A percentile compares a stretch with the other conserved stretches of the same genome.
Conservation (phyloP, 64 coral and sea anemone genomes). For the Montipora capricornis region DNA sequence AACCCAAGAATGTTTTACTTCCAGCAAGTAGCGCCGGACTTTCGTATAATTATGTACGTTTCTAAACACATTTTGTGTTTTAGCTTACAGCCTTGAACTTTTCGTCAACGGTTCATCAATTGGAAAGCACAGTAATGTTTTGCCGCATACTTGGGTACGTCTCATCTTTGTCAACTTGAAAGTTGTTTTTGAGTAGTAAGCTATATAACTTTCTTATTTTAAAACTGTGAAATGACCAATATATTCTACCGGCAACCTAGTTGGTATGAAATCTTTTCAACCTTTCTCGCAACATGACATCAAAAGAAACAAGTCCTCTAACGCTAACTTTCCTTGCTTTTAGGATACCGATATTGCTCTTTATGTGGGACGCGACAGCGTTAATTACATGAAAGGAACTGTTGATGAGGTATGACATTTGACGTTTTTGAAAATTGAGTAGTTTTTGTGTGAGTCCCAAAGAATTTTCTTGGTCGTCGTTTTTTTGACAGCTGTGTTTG, state of each 20-base stretch:
- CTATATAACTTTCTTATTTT: no score
- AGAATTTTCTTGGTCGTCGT: no score
- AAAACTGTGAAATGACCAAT: no score
- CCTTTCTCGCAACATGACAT: not conserved
- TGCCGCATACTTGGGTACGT: slow-evolving; percentile 74
- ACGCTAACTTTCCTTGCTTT: not conserved
- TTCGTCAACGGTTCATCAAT: slow-evolving; percentile 79
- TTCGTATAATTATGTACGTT: not conserved
- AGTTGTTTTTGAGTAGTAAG: no score
- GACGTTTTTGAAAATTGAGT: no score
- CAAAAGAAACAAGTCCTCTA: not conserved
- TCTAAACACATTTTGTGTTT: not conserved
- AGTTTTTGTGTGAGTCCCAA: no score
- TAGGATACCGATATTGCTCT: slow-evolving; percentile 44
- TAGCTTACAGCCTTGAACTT: slow-evolving; percentile 72
- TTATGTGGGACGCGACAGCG: slow-evolving; percentile 72
- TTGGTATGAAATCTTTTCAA: no score
- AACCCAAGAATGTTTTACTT: no score
- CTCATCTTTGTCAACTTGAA: not conserved
- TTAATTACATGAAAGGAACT: slow-evolving; percentile 62
- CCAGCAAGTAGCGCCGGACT: not conserved
- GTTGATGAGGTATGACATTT: slow-evolving; percentile 77
- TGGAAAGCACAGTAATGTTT: slow-evolving; percentile 44
- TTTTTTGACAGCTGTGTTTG: no score
- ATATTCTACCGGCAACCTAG: no score